phyloP scores from a whole-genome alignment of 2,888 invertebrate species.

The Steinernema scapterisci region DNA sequence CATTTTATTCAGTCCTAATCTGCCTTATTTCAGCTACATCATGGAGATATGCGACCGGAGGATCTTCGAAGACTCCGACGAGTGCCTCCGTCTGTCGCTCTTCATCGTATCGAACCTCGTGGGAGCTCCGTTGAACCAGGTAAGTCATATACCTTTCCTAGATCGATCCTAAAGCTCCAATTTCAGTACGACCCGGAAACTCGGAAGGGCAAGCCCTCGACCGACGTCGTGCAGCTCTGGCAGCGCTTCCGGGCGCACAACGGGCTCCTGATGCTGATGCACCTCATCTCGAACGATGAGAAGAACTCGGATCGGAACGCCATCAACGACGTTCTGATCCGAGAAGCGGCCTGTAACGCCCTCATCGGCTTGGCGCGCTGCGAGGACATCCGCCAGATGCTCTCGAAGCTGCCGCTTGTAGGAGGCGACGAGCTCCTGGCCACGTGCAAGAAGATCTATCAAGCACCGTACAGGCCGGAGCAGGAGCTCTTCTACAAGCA shows the following conservation, averaged over 20 bases:
- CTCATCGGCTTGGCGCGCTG: constrained; percentile 90
- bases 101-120: constrained; percentile 1
- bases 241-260: constrained; percentile 89
- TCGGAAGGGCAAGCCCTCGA: background rate
- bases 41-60: background rate
- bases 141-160: too few species aligned
- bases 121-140: background rate
- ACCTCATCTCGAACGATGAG: constrained; percentile 80
- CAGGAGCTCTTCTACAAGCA: constrained; percentile 94
- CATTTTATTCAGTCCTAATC: too few species aligned
- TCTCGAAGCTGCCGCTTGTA: constrained; percentile 90
- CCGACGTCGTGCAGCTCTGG: constrained; percentile 75
- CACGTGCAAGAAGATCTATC: constrained; percentile 13
- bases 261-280: constrained; percentile 89
- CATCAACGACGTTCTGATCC: constrained; percentile 76
- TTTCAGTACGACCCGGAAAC: background rate
- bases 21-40: constrained; percentile 2
- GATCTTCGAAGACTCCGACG: background rate
- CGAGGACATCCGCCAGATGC: constrained; percentile 87
- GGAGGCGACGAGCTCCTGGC: constrained; percentile 85
- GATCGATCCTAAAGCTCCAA: background rate
- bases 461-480: constrained; percentile 77
- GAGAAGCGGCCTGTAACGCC: constrained; percentile 87
- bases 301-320: background rate
- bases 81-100: background rate